Base-by-base conservation (phyloP, 2,888 invertebrate species). In the Brassicogethes aeneus region DNA sequence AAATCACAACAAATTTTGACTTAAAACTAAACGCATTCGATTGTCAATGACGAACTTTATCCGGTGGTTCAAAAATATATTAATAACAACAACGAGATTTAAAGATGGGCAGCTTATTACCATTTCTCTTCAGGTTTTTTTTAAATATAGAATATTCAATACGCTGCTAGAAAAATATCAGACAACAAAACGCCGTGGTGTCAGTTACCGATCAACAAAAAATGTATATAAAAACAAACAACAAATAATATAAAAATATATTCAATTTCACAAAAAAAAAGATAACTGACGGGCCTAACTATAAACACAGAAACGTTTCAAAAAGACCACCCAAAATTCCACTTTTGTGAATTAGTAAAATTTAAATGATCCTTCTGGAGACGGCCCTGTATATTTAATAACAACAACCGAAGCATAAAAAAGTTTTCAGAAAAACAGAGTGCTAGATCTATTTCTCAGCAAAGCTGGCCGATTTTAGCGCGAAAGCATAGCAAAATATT, bases 41-140 rank as follows among this genome's bases (percentile, higher is more conserved):
- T 23, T 23, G 23, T 7, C 23, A 23, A 7, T 23, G 23, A 23
- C 23, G 10, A 23, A 5, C 13, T 10, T 44, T 42, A 56, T 63
- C 56, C 54, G 61, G 59, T 64, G 62, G 63, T 59, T 56, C 60
- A 62, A 64, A 64, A 65, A 65, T 66, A 65, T 64, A 61, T 61
- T 59, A 62, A 64, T 66, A 69, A 68, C 66, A 66, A 68, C 67
- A 67, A 65, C 65, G 67, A 68, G 60, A 59, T 61, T 51, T 60
- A 57, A 59, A 60, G 43, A 61, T 55, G 59, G 61, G 56, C 57
- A 61, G 58, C 59, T 12, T 13, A 32, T 32, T 8, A 55, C 43
- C 47, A 45, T 45, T 40, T 36, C 53, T 43, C 34, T 34, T 34
- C n/a, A 34, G 17, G 12, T 2, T 39, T 15, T 23, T 12, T 34